A percentile compares a stretch with the other conserved stretches of the same genome.
Conservation (phyloP, 2,888 invertebrate species). For the Acanthoscelides obtectus region DNA sequence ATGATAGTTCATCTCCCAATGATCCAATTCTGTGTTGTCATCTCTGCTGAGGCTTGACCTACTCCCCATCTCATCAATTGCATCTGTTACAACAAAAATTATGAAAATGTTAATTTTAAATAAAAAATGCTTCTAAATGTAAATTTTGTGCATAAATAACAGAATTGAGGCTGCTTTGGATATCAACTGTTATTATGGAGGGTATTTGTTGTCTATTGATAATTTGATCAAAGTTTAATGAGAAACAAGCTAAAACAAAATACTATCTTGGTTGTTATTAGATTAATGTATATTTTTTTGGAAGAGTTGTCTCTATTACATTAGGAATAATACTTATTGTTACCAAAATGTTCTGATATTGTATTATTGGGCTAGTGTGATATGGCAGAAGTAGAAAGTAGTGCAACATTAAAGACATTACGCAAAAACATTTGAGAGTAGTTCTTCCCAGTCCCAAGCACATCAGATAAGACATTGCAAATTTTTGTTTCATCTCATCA, state of each 20-base stretch:
- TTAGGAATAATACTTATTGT: too few species aligned
- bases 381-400: background rate
- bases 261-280: too few species aligned
- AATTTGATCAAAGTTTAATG: too few species aligned
- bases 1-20: conserved; percentile 88
- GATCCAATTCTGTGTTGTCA: conserved; percentile 53
- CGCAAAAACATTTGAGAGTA: background rate
- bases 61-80: conserved; percentile 59
- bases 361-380: background rate
- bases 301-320: too few species aligned
- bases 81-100: conserved; percentile 35
- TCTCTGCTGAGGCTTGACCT: conserved; percentile 56
- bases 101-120: background rate
- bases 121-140: too few species aligned
- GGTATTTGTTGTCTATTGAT: too few species aligned
- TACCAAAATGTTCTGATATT: too few species aligned
- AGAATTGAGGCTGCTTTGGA: too few species aligned
- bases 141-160: too few species aligned
- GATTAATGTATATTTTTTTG: too few species aligned
- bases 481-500: background rate
- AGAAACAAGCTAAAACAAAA: too few species aligned
- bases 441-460: background rate
- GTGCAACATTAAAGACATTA: background rate
- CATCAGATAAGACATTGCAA: background rate
- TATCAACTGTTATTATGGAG: too few species aligned